phyloP scores from a whole-genome alignment of 2,113 vertebrate genomes.

The Peucedramus taeniatus region DNA sequence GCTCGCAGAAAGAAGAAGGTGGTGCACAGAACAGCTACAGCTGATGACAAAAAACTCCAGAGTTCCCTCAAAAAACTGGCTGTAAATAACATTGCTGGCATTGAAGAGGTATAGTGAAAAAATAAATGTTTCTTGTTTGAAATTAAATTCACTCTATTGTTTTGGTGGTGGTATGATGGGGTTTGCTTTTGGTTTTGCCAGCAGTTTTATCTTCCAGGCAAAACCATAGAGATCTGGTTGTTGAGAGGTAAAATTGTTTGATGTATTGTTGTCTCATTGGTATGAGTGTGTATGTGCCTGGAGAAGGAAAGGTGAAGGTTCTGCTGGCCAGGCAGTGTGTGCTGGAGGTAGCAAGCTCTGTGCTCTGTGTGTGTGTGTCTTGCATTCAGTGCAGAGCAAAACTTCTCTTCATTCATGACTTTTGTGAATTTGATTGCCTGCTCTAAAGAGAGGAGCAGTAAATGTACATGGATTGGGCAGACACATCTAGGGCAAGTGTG shows the following conservation, averaged over 20 bases:
- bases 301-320: not conserved
- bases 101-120: slow-evolving; percentile 87
- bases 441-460: not conserved
- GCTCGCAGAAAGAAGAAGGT: slow-evolving; percentile 99
- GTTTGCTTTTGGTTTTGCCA: not conserved
- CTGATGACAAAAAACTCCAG: slow-evolving; percentile 98
- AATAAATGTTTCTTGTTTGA: not conserved
- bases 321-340: not conserved
- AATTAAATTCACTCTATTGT: not conserved
- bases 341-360: not conserved
- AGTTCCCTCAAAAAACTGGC: slow-evolving; percentile 97
- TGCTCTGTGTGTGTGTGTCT: not conserved
- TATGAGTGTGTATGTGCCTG: not conserved
- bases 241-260: not conserved
- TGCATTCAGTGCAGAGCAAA: not conserved
- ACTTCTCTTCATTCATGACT: not conserved
- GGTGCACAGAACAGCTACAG: slow-evolving; percentile 96
- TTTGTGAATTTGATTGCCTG: not conserved
- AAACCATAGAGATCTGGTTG: not conserved
- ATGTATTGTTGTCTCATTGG: not conserved
- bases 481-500: not conserved
- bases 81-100: slow-evolving; percentile 97
- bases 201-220: not conserved
- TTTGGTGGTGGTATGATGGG: not conserved
- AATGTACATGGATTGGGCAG: not conserved